Evolutionary conservation across 2,797 vertebrate species (phyloP).

Genomic region (Gadopsis bispinosus): DNA sequence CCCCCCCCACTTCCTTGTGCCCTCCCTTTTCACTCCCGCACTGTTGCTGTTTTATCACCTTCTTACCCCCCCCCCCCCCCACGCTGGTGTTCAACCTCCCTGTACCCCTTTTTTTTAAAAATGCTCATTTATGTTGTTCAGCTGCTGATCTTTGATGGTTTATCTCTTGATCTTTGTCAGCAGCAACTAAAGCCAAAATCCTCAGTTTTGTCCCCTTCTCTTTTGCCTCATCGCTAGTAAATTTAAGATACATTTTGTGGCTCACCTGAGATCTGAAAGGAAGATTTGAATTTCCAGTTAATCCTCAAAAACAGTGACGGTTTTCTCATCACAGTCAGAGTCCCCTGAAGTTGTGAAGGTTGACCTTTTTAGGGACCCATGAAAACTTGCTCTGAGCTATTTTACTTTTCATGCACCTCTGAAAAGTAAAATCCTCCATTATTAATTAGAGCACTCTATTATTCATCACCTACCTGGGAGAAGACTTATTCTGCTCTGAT

Average conservation of each 20-base stretch:
- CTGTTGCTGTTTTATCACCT: background rate
- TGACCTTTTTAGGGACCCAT: constrained; percentile 5
- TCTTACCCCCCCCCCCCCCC: constrained; percentile 2
- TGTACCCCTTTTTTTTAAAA: background rate
- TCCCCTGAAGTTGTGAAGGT: background rate
- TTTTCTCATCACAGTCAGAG: background rate
- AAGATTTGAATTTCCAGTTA: background rate
- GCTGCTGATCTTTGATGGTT: background rate
- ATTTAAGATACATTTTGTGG: background rate
- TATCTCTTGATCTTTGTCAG: background rate
- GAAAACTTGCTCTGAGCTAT: constrained; percentile 12
- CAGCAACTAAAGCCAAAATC: background rate
- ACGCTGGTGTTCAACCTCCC: background rate
- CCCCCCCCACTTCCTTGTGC: background rate
- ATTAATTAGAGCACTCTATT: constrained; percentile 15
- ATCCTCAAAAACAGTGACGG: constrained; percentile 14
- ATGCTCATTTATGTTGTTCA: constrained; percentile 2
- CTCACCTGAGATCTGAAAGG: background rate
- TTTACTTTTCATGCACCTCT: constrained; percentile 16
- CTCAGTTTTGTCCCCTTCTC: background rate
- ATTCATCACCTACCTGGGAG: constrained; percentile 9
- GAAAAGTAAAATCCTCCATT: constrained; percentile 1
- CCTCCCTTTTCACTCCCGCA: background rate
- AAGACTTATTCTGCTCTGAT: constrained; percentile 15
- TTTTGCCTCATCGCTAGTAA: background rate